These are phyloP conservation scores for Ostrea denselamellosa DNA, from an alignment of 1,140 invertebrate species.

Conservation along the genomic window DNA sequence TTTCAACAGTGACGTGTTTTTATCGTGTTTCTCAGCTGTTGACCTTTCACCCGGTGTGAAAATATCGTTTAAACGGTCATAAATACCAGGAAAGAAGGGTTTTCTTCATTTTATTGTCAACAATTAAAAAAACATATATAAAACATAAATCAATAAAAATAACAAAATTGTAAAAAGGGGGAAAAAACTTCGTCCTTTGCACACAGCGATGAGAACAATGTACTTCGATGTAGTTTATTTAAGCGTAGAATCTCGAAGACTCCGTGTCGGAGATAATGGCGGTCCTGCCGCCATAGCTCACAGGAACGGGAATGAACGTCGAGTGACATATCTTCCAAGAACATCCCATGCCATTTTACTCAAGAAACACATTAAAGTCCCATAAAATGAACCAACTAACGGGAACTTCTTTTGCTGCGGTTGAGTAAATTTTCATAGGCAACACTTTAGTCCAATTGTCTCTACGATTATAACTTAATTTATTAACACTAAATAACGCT, in stretches of 20 bases:
- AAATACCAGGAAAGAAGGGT: not conserved
- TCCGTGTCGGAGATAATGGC: not conserved
- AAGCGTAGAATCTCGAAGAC: not conserved
- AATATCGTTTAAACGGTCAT: conserved; percentile 10
- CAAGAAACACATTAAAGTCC: not conserved
- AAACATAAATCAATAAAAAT: conserved; percentile 21
- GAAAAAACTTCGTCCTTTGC: not conserved
- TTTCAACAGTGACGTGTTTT: conserved; percentile 2
- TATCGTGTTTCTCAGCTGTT: not conserved
- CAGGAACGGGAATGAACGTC: not conserved
- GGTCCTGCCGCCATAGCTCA: not conserved
- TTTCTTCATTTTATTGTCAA: conserved; percentile 28
- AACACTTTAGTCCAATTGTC: too few relatives aligned
- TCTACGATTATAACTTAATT: too few relatives aligned
- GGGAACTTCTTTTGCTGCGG: too few relatives aligned
- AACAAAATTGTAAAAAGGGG: not conserved
- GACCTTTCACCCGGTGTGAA: conserved; percentile 20
- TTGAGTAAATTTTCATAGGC: too few relatives aligned
- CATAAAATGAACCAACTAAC: not conserved
- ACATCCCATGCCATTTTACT: not conserved
- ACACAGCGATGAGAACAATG: not conserved
- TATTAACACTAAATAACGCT: not conserved
- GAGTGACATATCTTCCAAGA: not conserved
- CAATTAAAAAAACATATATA: not conserved
- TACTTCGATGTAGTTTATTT: not conserved